phyloP scores from a whole-genome alignment of 2,888 invertebrate genomes.

The Carpatolechia fugitivella region DNA sequence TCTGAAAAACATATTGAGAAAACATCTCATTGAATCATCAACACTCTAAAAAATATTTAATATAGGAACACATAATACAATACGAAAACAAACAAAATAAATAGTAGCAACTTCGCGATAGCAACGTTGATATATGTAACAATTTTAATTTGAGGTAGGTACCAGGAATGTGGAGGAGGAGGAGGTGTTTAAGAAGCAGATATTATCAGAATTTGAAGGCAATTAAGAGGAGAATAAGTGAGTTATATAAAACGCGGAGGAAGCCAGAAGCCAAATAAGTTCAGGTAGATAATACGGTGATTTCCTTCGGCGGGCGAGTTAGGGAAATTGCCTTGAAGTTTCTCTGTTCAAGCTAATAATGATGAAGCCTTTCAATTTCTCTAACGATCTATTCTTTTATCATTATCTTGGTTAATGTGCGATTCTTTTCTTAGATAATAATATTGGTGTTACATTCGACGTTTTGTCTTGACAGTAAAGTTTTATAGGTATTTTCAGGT shows the following conservation, averaged over 20 bases:
- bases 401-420: not conserved
- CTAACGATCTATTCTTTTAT: not conserved
- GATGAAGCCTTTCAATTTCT: constrained; percentile 5
- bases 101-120: no score
- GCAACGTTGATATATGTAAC: no score
- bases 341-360: constrained; percentile 4
- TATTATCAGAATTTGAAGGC: not conserved
- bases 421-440: not conserved
- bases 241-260: not conserved
- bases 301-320: constrained; percentile 15
- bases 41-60: no score
- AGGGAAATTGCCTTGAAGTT: constrained; percentile 14
- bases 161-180: no score
- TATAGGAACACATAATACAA: no score
- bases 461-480: not conserved
- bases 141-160: no score
- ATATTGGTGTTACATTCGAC: not conserved
- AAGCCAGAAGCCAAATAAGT: constrained; percentile 4
- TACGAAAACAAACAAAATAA: no score
- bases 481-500: no score
- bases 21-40: no score
- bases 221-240: not conserved
- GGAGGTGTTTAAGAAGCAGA: not conserved
- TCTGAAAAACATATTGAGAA: no score
- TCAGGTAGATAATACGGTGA: constrained; percentile 18